Percentiles rank a stretch among this genome's conserved stretches.
phyloP scores from a whole-genome alignment of 2,888 invertebrate species.

The Charanyca ferruginea region DNA sequence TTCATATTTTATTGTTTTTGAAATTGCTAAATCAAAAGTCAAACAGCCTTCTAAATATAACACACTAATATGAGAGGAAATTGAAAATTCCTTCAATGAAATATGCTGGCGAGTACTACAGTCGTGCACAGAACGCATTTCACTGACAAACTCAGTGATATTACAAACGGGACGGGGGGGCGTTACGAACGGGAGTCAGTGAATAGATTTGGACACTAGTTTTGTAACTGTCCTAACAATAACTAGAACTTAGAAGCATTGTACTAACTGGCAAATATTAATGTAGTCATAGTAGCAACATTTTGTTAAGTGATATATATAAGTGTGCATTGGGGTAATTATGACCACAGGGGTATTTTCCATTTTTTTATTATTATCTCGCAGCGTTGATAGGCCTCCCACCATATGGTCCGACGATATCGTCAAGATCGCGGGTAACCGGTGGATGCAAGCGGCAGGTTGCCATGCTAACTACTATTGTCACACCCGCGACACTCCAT shows the following conservation, averaged over 20 bases:
- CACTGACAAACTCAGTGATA: constrained; percentile 40
- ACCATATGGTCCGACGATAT: too few relatives aligned
- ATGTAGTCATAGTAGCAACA: background rate
- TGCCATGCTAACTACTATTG: too few relatives aligned
- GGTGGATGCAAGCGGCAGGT: too few relatives aligned
- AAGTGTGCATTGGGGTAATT: too few relatives aligned
- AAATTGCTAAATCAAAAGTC: constrained; percentile 8
- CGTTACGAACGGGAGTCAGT: constrained; percentile 40
- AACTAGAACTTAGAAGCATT: constrained; percentile 32
- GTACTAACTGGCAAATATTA: constrained; percentile 32
- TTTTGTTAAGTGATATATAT: constrained; percentile 2
- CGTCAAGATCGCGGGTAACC: too few relatives aligned
- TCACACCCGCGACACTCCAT: too few relatives aligned
- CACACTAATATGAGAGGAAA: constrained; percentile 17
- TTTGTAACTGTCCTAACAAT: constrained; percentile 60
- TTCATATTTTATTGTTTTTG: background rate
- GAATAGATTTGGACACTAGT: constrained; percentile 49
- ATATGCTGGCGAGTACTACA: constrained; percentile 25
- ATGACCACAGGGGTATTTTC: too few relatives aligned
- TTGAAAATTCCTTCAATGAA: constrained; percentile 43
- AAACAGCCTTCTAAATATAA: constrained; percentile 30
- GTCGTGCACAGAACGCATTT: constrained; percentile 28
- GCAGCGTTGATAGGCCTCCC: too few relatives aligned
- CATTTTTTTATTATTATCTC: too few relatives aligned
- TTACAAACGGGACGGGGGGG: too few relatives aligned